Conservation (phyloP, 2,113 vertebrate species). For the Heterocephalus glaber region DNA sequence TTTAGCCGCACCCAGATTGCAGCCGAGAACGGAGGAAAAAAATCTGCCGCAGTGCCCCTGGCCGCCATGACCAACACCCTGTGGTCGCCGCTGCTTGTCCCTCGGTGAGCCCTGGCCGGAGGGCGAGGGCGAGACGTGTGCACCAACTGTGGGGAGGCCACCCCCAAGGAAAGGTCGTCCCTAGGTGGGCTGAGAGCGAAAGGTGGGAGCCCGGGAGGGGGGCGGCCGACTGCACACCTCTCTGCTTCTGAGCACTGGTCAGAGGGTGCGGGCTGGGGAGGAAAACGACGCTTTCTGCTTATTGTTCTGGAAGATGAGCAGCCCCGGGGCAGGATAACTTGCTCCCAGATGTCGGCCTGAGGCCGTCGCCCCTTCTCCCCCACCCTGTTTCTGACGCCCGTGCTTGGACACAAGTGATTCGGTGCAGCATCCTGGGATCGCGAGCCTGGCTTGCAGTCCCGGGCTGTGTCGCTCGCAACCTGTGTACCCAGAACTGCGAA, state of each 20-base stretch:
- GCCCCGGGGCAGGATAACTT: not conserved
- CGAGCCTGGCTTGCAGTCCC: not conserved
- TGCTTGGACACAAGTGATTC: not conserved
- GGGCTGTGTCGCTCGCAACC: not conserved
- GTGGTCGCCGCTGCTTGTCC: conserved; percentile 11
- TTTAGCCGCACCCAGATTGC: conserved; percentile 81
- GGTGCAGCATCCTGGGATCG: not conserved
- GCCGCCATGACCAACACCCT: conserved; percentile 82
- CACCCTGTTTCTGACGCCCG: conserved; percentile 20
- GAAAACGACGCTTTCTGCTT: not conserved
- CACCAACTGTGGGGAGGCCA: not conserved
- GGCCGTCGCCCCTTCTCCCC: not conserved
- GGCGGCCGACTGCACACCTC: not conserved
- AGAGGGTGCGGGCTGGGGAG: not conserved
- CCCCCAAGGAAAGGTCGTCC: not conserved
- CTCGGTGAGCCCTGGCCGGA: not conserved
- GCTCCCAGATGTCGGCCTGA: not conserved
- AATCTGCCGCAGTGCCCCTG: conserved; percentile 80
- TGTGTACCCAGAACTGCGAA: not conserved
- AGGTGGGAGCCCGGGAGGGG: not conserved
- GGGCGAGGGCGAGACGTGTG: not conserved
- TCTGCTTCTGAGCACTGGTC: not conserved
- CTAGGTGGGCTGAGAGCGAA: not conserved
- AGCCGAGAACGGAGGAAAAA: conserved; percentile 79
- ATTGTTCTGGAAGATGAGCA: conserved; percentile 9